Conservation (phyloP, 2,113 vertebrate species). For the Chloebia gouldiae region DNA sequence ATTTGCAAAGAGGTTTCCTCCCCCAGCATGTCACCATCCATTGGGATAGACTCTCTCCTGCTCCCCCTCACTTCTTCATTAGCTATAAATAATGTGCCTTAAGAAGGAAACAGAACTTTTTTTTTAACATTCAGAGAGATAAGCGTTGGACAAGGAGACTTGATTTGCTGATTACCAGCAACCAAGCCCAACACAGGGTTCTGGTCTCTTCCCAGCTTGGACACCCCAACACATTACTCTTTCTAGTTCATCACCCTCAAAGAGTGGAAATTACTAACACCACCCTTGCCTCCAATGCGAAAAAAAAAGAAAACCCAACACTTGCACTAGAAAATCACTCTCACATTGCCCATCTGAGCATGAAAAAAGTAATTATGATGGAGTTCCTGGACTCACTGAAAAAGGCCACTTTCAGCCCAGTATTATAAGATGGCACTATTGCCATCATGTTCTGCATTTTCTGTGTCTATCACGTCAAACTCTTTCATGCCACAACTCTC, state of each 20-base stretch:
- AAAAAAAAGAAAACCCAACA: background rate
- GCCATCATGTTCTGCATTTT: background rate
- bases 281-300: background rate
- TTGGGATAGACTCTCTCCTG: background rate
- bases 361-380: background rate
- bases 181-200: background rate
- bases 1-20: slow-evolving; percentile 31
- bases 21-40: background rate
- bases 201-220: background rate
- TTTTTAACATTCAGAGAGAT: background rate
- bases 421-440: background rate
- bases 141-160: background rate
- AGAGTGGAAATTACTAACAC: background rate
- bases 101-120: background rate
- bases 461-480: background rate
- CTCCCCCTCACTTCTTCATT: background rate
- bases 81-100: slow-evolving; percentile 1
- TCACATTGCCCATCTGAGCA: background rate
- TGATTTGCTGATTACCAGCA: background rate
- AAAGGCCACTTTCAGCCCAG: background rate
- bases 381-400: background rate
- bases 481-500: background rate
- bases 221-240: background rate
- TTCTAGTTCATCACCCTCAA: background rate
- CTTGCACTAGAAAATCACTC: background rate